Base-by-base conservation (phyloP, 2,797 vertebrate genomes). In the Lepidocolaptes lacrymiger region DNA sequence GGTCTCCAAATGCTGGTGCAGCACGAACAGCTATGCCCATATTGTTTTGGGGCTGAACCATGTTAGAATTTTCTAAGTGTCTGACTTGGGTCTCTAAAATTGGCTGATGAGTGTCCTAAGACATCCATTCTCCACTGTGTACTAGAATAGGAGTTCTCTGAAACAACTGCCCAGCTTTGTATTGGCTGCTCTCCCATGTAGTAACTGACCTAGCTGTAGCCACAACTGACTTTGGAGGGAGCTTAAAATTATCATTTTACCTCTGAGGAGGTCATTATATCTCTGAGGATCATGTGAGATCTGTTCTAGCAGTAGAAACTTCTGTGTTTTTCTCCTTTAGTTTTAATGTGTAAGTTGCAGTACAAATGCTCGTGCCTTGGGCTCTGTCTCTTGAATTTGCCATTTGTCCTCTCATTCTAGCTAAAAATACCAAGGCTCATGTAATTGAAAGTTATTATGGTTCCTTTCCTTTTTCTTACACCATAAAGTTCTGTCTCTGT, bases 61-160 rank as follows among this genome's bases (percentile, higher is more conserved):
- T 13, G 16, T 52, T 24, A 43, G 37, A 78, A 67, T 77, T 79
- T 64, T 49, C 2, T 22, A 55, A 24, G 23, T 41, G 32, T 54
- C 27, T 67, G 30, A n/a, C 36, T 84, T 75, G 28, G 49, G 15
- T 20, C 44, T 83, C 24, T 62, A 3, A 66, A 83, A 55, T 26
- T 9, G 10, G 11, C 36, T 71, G 36, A 27, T 55, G 4, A 27
- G 9, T 27, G 21, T 46, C 7, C 3, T 48, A 58, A 61, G 39
- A 34, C 30, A 43, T 46, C 24, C 12, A 4, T 14, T 63, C 22
- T 67, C 32, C 14, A 18, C 27, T 41, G 14, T 0, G 0, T 46
- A 32, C 22, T 19, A 39, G 43, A 62, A 26, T 5, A 55, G n/a
- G 30, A 43, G 30, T 17, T 89, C n/a, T 79, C 10, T 41, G 69